phyloP scores from a whole-genome alignment of 2,113 vertebrate species.

The Crotalus helleri region DNA sequence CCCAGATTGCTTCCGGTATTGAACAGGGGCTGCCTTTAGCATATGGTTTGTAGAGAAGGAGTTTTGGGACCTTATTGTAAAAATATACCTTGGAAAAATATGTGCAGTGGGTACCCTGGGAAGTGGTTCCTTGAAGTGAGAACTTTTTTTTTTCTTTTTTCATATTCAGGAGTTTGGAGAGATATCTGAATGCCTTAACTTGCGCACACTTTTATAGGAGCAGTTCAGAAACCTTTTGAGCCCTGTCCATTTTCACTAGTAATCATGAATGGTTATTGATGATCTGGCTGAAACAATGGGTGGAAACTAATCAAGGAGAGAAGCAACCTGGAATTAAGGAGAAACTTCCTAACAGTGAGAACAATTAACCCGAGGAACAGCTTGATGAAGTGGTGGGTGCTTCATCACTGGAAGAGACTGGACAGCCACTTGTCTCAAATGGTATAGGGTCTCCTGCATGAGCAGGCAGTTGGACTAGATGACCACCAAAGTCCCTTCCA shows the following conservation, averaged over 20 bases:
- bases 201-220: not conserved
- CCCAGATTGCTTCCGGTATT: not conserved
- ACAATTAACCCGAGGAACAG: not conserved
- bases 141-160: not conserved
- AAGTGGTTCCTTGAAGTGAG: not conserved
- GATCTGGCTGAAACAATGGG: not conserved
- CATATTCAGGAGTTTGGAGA: not conserved
- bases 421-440: too few species aligned
- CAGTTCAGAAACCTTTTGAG: too few species aligned
- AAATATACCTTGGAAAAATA: not conserved
- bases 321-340: not conserved
- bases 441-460: not conserved
- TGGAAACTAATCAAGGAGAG: not conserved
- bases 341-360: not conserved
- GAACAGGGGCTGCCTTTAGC: not conserved
- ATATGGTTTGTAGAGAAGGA: not conserved
- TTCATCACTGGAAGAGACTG: too few species aligned
- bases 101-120: fast-evolving
- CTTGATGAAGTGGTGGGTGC: not conserved
- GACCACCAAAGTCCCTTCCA: not conserved
- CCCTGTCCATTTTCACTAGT: not conserved
- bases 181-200: not conserved
- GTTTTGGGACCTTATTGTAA: fast-evolving
- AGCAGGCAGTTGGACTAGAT: not conserved
- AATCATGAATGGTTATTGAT: not conserved